Evolutionary conservation across 2,888 invertebrate species (phyloP).

Genomic region (Pristionchus mayeri): DNA sequence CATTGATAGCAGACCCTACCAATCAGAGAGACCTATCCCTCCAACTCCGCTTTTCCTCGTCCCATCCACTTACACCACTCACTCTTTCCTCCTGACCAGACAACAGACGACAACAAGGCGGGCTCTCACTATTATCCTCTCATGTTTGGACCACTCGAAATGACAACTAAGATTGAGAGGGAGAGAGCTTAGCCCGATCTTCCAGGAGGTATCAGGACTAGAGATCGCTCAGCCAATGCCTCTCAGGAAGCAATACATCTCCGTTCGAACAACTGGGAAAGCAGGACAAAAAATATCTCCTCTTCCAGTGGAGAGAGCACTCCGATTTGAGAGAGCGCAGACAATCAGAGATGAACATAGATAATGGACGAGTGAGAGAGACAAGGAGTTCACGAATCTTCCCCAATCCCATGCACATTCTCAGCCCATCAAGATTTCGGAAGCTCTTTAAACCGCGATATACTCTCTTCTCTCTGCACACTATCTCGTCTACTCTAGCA

Average conservation of each 20-base stretch:
- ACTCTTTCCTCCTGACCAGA: too few relatives aligned
- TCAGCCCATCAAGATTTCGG: slow-evolving; percentile 4
- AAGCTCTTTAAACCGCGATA: background rate
- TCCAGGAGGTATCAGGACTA: too few relatives aligned
- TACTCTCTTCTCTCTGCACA: background rate
- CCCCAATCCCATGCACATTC: background rate
- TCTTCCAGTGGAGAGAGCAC: slow-evolving; percentile 14
- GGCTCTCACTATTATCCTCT: background rate
- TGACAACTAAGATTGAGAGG: too few relatives aligned
- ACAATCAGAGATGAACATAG: background rate
- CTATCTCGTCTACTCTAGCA: background rate
- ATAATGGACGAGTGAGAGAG: background rate
- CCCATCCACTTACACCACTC: too few relatives aligned
- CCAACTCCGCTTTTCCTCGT: too few relatives aligned
- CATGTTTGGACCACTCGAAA: background rate
- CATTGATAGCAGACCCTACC: too few relatives aligned
- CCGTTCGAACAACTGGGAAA: too few relatives aligned
- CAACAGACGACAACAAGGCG: background rate
- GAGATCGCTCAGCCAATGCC: too few relatives aligned
- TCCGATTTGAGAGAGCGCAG: background rate
- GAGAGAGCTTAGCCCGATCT: too few relatives aligned
- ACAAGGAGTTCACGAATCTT: background rate
- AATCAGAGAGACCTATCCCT: too few relatives aligned
- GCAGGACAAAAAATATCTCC: too few relatives aligned
- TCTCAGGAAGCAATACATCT: too few relatives aligned